Evolutionary conservation across 1,140 invertebrate genomes (phyloP), one percentile per base, ranked within the genome.

Genomic region (Harpegnathos saltator): DNA sequence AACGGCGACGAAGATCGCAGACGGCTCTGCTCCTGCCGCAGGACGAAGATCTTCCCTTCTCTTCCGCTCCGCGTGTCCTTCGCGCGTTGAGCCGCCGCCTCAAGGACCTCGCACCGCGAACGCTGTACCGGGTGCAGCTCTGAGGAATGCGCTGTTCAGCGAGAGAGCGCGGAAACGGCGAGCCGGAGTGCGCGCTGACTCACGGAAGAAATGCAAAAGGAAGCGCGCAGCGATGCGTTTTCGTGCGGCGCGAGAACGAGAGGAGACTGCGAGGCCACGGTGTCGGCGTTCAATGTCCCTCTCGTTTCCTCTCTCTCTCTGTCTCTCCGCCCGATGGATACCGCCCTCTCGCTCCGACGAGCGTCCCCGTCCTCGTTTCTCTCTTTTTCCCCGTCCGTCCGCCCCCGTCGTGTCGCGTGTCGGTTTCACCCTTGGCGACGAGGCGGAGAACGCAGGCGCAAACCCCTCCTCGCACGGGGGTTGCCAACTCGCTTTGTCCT

Each of bases 281-380:
- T 73, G 85, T 88, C 74, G 69, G 83, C 72, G 83, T 88, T 88
- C 87, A 84, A 88, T 88, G 77, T 85, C 77, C 72, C 52, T 75
- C 68, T 75, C 69, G 14, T 38, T 62, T 44, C 66, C 65, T 19
- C 69, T 38, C 1, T 58, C 33, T 48, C 50, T 48, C 15, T n/a
- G n/a, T n/a, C n/a, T 61, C 15, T 1, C 69, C 58, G 38, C 65
- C 7, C 69, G 38, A 69, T 11, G 12, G 9, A 24, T n/a, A 29
- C 50, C 65, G 44, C 58, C 73, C 82, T 73, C 81, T 73, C 86
- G 71, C 82, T 61, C 52, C 3, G 26, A 52, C 29, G 3, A 5
- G 12, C 44, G 3, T 50, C 24, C n/a, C n/a, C n/a, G 52, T 38
- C 61, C 26, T 19, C 44, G 29, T 71, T 26, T 14, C 19, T 66